Percentiles rank a stretch among this genome's conserved stretches.
These are phyloP conservation scores for Symphodus melops DNA, from an alignment of 2,113 vertebrate species.

Conservation along the genomic window DNA sequence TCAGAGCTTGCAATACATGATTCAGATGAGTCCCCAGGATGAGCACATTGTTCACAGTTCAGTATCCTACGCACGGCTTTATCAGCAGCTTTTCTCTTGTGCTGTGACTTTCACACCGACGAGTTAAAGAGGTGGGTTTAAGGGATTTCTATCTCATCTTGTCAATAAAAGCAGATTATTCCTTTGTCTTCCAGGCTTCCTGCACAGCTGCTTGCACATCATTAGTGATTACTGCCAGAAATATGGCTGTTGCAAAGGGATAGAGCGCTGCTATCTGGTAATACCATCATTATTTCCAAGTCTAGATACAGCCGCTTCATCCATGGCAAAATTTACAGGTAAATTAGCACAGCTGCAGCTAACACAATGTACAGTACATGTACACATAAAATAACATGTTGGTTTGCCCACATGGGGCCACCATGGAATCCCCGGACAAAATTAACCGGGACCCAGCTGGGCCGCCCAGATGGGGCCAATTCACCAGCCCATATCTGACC, in stretches of 20 bases:
- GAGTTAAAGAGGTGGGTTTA: slow-evolving; percentile 48
- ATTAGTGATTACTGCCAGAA: slow-evolving; percentile 35
- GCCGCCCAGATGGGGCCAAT: no score
- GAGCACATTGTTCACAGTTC: slow-evolving; percentile 10
- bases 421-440: no score
- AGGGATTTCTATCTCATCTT: slow-evolving; percentile 67
- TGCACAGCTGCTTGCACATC: slow-evolving; percentile 47
- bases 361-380: background rate
- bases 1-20: slow-evolving; percentile 12
- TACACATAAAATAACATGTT: no score
- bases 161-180: slow-evolving; percentile 72
- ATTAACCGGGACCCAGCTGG: no score
- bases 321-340: slow-evolving; percentile 5
- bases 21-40: slow-evolving; percentile 28
- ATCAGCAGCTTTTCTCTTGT: slow-evolving; percentile 35
- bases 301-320: background rate
- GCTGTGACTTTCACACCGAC: slow-evolving; percentile 25
- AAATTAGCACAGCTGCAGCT: background rate
- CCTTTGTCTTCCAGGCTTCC: slow-evolving; percentile 50
- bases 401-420: no score
- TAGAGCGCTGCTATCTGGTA: slow-evolving; percentile 27
- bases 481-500: no score
- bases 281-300: slow-evolving; percentile 36
- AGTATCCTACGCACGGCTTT: slow-evolving; percentile 20
- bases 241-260: slow-evolving; percentile 39